phyloP scores from a whole-genome alignment of 2,113 vertebrate genomes.

The Oncorhynchus kisutch region DNA sequence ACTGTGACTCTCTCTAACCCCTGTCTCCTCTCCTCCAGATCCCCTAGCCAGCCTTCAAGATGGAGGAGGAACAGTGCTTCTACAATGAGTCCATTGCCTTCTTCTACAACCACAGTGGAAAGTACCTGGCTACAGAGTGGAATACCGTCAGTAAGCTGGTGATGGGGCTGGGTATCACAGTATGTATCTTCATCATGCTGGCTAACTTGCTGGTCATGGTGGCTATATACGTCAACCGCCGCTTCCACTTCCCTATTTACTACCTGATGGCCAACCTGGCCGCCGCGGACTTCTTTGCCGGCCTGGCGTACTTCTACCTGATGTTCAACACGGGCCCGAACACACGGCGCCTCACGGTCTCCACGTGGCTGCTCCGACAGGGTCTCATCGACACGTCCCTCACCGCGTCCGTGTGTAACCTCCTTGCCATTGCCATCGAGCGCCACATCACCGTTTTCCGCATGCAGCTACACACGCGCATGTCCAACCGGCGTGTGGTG shows the following conservation, averaged over 20 bases:
- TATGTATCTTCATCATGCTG: conserved; percentile 99
- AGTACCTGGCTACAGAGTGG: conserved; percentile 91
- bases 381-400: conserved; percentile 97
- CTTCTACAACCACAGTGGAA: conserved; percentile 96
- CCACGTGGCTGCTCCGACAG: conserved; percentile 95
- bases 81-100: conserved; percentile 80
- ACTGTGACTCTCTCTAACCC: too few species aligned
- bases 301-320: conserved; percentile 96
- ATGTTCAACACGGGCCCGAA: conserved; percentile 99
- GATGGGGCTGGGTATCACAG: conserved; percentile 97
- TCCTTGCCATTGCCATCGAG: conserved; percentile 96
- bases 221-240: conserved; percentile 96
- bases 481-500: conserved; percentile 96
- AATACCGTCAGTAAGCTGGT: conserved; percentile 94
- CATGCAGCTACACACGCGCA: conserved; percentile 98
- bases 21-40: too few species aligned
- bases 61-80: conserved; percentile 5
- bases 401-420: conserved; percentile 94
- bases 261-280: conserved; percentile 99
- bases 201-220: conserved; percentile 98
- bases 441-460: conserved; percentile 98
- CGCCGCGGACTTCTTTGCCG: conserved; percentile 97
- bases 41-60: background rate
- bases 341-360: conserved; percentile 90
- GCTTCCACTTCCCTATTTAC: conserved; percentile 99